A percentile compares a stretch with the other conserved stretches of the same genome.
Evolutionary conservation across 2,113 vertebrate species (phyloP).

Genomic region (Carassius auratus): DNA sequence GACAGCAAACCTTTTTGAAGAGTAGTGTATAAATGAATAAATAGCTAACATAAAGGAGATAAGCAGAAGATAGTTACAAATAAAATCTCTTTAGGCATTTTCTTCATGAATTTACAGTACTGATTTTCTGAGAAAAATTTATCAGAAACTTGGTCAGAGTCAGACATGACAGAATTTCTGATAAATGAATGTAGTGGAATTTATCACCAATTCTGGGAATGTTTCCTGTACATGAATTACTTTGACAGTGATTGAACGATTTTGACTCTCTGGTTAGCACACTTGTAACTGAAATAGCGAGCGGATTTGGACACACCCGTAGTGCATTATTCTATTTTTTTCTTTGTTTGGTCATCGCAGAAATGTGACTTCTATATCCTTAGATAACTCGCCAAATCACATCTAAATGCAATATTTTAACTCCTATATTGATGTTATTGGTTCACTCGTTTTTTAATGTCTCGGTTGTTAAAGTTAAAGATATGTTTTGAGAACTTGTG

Average conservation of each 20-base stretch:
- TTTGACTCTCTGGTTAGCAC: not conserved
- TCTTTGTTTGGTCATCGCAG: not conserved
- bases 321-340: not conserved
- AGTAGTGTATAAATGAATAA: not conserved
- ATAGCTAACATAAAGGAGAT: not conserved
- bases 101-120: not conserved
- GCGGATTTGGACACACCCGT: not conserved
- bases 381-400: not conserved
- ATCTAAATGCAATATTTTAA: not conserved
- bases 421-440: not conserved
- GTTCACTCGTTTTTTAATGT: not conserved
- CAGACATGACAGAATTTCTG: not conserved
- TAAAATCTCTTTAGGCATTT: not conserved
- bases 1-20: not conserved
- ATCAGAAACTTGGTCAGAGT: not conserved
- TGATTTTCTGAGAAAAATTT: not conserved
- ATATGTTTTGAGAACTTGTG: constrained; percentile 2
- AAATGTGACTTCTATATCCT: not conserved
- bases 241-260: not conserved
- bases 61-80: not conserved
- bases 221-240: not conserved
- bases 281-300: not conserved
- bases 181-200: not conserved
- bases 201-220: not conserved
- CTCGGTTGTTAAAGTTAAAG: not conserved